These are phyloP conservation scores for Brachionus sp. DNA, from an alignment of 1,140 invertebrate genomes.

Conservation along the genomic window DNA sequence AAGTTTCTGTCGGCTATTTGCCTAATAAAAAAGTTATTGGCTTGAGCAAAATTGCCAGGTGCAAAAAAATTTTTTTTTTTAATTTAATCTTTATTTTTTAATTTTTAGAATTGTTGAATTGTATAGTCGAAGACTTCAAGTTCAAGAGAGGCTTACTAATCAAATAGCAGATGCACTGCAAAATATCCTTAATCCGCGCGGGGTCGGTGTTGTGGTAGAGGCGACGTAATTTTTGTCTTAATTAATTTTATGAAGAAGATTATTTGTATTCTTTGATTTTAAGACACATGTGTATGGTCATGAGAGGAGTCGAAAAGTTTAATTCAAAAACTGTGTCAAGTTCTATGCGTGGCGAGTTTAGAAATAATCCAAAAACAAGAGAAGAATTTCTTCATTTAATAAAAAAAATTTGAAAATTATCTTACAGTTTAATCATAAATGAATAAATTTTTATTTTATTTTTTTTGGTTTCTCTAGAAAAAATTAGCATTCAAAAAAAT, in stretches of 20 bases:
- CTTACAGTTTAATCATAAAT: background rate
- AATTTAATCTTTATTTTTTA: background rate
- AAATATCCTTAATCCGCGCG: constrained; percentile 88
- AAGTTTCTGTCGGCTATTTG: constrained; percentile 91
- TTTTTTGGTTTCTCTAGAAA: too few relatives aligned
- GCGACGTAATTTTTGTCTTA: constrained; percentile 62
- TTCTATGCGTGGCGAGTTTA: constrained; percentile 97
- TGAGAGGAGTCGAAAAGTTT: constrained; percentile 98
- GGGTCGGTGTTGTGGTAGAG: constrained; percentile 95
- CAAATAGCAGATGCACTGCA: constrained; percentile 95
- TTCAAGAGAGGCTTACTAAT: constrained; percentile 95
- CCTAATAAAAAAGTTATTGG: constrained; percentile 95
- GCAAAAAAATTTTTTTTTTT: background rate
- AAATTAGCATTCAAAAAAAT: too few relatives aligned
- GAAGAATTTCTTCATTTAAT: constrained; percentile 92
- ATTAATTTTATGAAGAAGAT: background rate
- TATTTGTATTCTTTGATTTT: background rate
- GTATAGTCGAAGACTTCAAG: constrained; percentile 87
- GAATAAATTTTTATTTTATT: background rate
- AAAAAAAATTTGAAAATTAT: background rate
- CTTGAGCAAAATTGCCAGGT: constrained; percentile 83
- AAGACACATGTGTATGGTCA: constrained; percentile 98
- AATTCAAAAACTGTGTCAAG: constrained; percentile 97
- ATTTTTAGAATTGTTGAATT: constrained; percentile 82
- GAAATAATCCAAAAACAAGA: constrained; percentile 94